A percentile compares a stretch with the other conserved stretches of the same genome.
phyloP scores from a whole-genome alignment of 2,888 invertebrate genomes.

The Suillia variegata region DNA sequence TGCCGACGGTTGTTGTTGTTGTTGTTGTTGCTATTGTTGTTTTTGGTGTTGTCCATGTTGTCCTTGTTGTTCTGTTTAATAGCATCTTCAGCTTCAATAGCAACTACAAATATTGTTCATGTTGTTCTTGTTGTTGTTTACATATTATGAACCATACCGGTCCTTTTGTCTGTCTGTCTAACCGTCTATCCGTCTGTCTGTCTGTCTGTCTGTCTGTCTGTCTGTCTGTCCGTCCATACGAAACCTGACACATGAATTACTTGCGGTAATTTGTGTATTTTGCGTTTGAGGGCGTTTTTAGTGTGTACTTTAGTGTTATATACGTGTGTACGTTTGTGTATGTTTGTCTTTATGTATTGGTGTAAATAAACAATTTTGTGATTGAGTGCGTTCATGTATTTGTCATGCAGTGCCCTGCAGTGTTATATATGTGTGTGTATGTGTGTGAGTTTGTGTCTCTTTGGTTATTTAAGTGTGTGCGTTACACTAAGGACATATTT shows the following conservation, averaged over 20 bases:
- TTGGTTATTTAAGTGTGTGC: no score
- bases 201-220: slow-evolving; percentile 1
- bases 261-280: slow-evolving; percentile 1
- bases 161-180: background rate
- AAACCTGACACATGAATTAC: no score
- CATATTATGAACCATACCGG: background rate
- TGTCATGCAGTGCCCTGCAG: background rate
- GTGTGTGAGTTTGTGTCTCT: no score
- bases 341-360: background rate
- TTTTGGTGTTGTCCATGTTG: slow-evolving; percentile 17
- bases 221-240: background rate
- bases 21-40: slow-evolving; percentile 40
- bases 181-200: no score
- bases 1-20: slow-evolving; percentile 10
- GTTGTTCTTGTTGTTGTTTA: background rate
- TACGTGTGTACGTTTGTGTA: background rate
- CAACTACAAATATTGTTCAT: background rate
- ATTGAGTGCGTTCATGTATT: background rate
- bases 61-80: background rate
- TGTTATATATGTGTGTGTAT: no score
- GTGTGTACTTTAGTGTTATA: background rate
- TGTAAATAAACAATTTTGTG: background rate
- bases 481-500: no score
- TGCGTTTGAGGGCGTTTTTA: background rate
- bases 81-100: background rate